Percentiles rank a stretch among this genome's conserved stretches.
Evolutionary conservation across 2,888 invertebrate genomes (phyloP).

Genomic region (Prosopocoilus inquinatus): DNA sequence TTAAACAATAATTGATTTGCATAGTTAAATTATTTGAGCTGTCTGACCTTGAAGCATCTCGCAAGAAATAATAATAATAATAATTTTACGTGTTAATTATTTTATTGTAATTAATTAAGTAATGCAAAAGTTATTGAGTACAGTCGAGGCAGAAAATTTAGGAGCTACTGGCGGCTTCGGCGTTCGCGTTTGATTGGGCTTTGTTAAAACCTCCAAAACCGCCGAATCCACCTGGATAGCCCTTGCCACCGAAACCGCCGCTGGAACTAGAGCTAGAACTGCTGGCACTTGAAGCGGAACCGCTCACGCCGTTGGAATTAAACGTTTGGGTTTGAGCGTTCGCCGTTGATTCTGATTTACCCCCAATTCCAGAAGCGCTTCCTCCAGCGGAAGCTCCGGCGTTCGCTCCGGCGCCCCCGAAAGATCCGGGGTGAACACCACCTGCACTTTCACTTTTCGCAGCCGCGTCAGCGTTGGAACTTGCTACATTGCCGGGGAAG

Average conservation of each 20-base stretch:
- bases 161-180: constrained; percentile 10
- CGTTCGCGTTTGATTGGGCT: constrained; percentile 15
- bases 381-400: constrained; percentile 15
- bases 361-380: constrained; percentile 11
- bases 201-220: background rate
- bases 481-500: background rate
- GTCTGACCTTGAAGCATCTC: no score
- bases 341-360: constrained; percentile 18
- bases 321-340: constrained; percentile 20
- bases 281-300: constrained; percentile 18
- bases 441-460: constrained; percentile 3
- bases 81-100: no score
- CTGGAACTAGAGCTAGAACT: constrained; percentile 17
- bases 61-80: no score
- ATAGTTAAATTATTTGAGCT: no score
- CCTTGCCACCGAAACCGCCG: constrained; percentile 8
- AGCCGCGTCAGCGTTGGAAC: background rate
- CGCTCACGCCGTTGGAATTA: constrained; percentile 14
- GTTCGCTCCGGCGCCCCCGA: constrained; percentile 8
- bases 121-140: no score
- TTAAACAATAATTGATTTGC: no score
- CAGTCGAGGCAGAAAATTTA: background rate
- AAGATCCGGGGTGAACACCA: background rate
- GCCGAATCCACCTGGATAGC: constrained; percentile 7
- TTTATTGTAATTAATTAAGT: no score